Evolutionary conservation across 2,888 invertebrate species (phyloP).

Genomic region (Digitonthophagus gazella): DNA sequence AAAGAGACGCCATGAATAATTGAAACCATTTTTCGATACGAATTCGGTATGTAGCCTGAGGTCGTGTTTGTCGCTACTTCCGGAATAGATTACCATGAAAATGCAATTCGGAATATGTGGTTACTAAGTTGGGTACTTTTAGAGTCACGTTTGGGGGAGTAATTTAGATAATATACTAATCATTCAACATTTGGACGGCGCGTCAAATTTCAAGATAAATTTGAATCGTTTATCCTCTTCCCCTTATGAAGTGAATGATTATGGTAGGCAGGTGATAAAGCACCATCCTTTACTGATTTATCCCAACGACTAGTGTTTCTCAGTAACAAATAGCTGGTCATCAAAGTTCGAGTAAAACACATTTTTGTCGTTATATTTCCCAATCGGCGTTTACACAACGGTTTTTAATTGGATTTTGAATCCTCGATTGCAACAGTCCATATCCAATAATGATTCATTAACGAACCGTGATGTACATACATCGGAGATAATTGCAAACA

Average conservation of each 20-base stretch:
- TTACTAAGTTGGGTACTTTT: too few species aligned
- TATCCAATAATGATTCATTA: not conserved
- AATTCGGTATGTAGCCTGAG: not conserved
- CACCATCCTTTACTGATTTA: not conserved
- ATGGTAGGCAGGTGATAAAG: not conserved
- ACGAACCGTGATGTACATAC: not conserved
- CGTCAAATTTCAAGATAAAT: too few species aligned
- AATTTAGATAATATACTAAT: not conserved
- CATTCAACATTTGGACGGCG: not conserved
- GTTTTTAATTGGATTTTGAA: not conserved
- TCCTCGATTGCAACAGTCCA: not conserved
- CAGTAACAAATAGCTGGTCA: not conserved
- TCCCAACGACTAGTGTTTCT: not conserved
- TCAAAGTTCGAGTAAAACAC: not conserved
- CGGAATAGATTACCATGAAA: not conserved
- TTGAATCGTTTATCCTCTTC: not conserved
- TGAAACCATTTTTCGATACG: not conserved
- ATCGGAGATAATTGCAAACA: not conserved
- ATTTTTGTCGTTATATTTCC: not conserved
- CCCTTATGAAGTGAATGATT: not conserved
- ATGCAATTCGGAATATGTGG: not conserved
- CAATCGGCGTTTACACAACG: not conserved
- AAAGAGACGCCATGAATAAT: not conserved
- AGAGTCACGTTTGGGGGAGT: too few species aligned
- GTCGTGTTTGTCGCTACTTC: not conserved